These are phyloP conservation scores for Cephalopholis sonnerati DNA, from an alignment of 2,113 vertebrate genomes.

Conservation along the genomic window DNA sequence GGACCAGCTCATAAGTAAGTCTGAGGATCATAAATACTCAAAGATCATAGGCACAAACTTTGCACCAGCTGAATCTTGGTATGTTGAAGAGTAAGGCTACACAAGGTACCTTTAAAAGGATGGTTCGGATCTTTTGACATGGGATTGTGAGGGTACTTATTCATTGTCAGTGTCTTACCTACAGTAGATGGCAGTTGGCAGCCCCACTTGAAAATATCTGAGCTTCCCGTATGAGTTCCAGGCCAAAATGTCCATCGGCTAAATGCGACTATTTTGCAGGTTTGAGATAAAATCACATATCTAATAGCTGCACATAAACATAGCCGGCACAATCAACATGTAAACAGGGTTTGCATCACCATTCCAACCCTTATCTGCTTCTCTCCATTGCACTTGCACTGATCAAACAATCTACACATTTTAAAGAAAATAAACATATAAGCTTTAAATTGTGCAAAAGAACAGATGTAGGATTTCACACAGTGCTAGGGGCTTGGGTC, in stretches of 20 bases:
- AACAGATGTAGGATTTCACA: not conserved
- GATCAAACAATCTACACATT: not conserved
- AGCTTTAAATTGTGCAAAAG: not conserved
- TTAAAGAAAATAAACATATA: not conserved
- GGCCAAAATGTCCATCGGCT: not conserved
- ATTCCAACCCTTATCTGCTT: not conserved
- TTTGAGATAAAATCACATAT: not conserved
- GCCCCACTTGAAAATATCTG: too few species aligned
- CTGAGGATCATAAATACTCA: not conserved
- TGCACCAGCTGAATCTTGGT: not conserved
- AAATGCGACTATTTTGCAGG: not conserved
- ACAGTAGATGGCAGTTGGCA: too few species aligned
- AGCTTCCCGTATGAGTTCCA: not conserved
- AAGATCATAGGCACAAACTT: not conserved
- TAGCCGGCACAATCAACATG: not conserved
- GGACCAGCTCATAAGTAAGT: conserved; percentile 89
- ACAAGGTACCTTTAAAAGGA: too few species aligned
- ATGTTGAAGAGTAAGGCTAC: not conserved
- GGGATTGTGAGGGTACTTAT: too few species aligned
- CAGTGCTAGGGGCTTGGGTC: not conserved
- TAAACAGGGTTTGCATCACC: not conserved
- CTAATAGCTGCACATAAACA: not conserved
- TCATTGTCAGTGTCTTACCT: too few species aligned
- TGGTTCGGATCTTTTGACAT: too few species aligned
- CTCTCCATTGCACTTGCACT: not conserved